These are phyloP conservation scores for Perithous albicinctus DNA, from an alignment of 2,888 invertebrate species.

Conservation along the genomic window DNA sequence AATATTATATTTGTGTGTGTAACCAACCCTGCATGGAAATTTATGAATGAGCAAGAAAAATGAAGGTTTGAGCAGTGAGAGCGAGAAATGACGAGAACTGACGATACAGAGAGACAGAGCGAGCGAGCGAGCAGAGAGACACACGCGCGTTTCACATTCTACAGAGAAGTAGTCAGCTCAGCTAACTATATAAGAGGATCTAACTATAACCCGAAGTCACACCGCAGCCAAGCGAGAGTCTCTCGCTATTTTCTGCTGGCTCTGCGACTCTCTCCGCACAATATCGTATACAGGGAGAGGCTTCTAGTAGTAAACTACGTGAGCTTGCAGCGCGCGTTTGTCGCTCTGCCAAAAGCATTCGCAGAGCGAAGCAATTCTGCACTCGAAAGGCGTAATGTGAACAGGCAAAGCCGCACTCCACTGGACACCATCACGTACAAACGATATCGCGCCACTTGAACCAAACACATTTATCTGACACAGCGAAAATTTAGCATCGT, in stretches of 20 bases:
- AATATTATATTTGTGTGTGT: too few species aligned
- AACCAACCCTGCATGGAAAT: not conserved
- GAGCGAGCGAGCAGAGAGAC: constrained; percentile 26
- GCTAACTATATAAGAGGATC: constrained; percentile 81
- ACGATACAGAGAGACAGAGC: not conserved
- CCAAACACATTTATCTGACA: constrained; percentile 31
- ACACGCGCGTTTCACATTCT: constrained; percentile 76
- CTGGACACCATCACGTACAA: constrained; percentile 19
- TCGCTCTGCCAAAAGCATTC: constrained; percentile 75
- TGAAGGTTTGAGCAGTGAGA: not conserved
- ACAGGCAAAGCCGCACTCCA: not conserved
- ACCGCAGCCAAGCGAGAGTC: constrained; percentile 67
- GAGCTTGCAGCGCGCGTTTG: constrained; percentile 67
- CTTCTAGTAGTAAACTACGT: constrained; percentile 1
- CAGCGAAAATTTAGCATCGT: constrained; percentile 2
- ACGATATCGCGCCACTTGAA: constrained; percentile 24
- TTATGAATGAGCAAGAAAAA: not conserved
- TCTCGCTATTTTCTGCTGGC: constrained; percentile 53
- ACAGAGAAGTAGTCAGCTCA: constrained; percentile 78
- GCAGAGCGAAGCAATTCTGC: constrained; percentile 19
- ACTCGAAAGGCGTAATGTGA: constrained; percentile 34
- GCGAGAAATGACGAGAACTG: not conserved
- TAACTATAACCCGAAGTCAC: constrained; percentile 78
- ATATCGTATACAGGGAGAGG: constrained; percentile 4
- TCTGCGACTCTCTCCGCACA: constrained; percentile 6